Evolutionary conservation across 1,140 invertebrate genomes (phyloP).

Genomic region (Ceratina calcarata): DNA sequence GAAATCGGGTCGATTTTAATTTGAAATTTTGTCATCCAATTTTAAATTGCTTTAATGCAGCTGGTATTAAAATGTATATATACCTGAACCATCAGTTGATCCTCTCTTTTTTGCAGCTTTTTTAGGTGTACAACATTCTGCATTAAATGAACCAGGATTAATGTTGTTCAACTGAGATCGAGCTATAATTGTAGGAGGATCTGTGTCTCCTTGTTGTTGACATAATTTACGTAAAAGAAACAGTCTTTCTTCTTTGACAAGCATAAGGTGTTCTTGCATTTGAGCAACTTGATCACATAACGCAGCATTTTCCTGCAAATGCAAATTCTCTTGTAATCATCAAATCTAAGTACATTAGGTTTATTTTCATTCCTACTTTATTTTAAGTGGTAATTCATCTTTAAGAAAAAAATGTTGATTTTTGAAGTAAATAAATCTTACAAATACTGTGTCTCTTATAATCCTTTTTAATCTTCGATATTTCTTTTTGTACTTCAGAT

Average conservation of each 20-base stretch:
- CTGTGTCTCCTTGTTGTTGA: constrained; percentile 83
- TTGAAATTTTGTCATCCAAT: no score
- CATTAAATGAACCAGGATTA: constrained; percentile 62
- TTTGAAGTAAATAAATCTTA: constrained; percentile 70
- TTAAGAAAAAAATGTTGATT: neutral
- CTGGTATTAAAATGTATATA: neutral
- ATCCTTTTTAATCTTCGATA: constrained; percentile 80
- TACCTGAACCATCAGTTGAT: constrained; percentile 64
- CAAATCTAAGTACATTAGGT: neutral
- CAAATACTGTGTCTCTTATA: constrained; percentile 81
- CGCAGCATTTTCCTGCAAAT: constrained; percentile 88
- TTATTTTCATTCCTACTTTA: neutral
- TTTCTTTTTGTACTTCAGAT: constrained; percentile 82
- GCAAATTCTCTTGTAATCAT: neutral
- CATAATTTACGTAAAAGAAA: constrained; percentile 86
- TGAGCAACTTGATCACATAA: constrained; percentile 90
- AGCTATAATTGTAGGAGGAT: constrained; percentile 69
- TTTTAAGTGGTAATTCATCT: neutral
- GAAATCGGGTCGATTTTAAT: no score
- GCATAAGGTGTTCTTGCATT: constrained; percentile 87
- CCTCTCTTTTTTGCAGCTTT: constrained; percentile 73
- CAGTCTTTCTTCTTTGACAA: constrained; percentile 88
- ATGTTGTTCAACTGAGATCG: constrained; percentile 70
- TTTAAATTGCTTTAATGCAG: no score
- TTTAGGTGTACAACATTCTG: constrained; percentile 66